These are phyloP conservation scores for Ctenopoma multispine DNA, from an alignment of 2,797 vertebrate genomes.

Conservation along the genomic window DNA sequence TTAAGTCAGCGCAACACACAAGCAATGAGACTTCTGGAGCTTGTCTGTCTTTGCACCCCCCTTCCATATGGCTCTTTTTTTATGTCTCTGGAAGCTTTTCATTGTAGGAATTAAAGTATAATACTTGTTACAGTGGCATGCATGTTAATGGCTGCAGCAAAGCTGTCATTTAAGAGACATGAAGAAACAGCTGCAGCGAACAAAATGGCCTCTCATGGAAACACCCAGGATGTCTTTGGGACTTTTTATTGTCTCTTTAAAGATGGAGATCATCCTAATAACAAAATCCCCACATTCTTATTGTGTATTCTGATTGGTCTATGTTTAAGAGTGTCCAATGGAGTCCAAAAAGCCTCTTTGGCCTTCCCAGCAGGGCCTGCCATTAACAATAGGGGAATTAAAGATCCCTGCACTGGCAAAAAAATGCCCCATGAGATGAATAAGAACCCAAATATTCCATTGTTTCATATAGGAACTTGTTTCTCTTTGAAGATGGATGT, in stretches of 20 bases:
- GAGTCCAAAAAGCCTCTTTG: conserved; percentile 79
- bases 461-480: conserved; percentile 82
- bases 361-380: conserved; percentile 69
- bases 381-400: conserved; percentile 80
- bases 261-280: conserved; percentile 75
- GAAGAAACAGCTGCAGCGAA: conserved; percentile 73
- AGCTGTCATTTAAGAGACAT: conserved; percentile 81
- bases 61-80: conserved; percentile 63
- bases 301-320: conserved; percentile 78
- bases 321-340: conserved; percentile 75
- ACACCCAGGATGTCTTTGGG: conserved; percentile 67
- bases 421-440: conserved; percentile 70
- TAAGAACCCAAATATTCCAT: conserved; percentile 79
- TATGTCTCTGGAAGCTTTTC: conserved; percentile 84
- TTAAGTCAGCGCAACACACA: conserved; percentile 82
- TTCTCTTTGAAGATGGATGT: conserved; percentile 80
- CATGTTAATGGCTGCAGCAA: conserved; percentile 79
- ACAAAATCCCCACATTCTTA: conserved; percentile 72
- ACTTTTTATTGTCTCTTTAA: conserved; percentile 77
- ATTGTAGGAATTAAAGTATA: conserved; percentile 85
- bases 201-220: conserved; percentile 80
- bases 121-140: conserved; percentile 83
- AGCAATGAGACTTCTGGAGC: conserved; percentile 79
- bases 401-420: conserved; percentile 63
- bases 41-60: conserved; percentile 69